Evolutionary conservation across 1,140 invertebrate genomes (phyloP).

Genomic region (Ectropis grisescens): DNA sequence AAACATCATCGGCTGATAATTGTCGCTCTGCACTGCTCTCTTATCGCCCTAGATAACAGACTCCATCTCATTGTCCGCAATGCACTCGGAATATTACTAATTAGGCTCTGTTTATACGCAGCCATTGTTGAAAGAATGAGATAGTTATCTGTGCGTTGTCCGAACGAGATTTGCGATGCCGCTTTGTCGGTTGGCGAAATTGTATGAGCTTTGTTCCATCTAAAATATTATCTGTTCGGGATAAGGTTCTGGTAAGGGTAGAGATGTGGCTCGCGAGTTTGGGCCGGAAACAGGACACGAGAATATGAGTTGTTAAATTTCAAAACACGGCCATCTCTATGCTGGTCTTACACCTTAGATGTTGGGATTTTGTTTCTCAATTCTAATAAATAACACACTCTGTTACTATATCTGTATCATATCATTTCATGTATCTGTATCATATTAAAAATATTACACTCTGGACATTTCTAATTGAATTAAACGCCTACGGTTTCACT

Average conservation of each 20-base stretch:
- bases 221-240: slow-evolving; percentile 47
- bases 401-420: too few relatives aligned
- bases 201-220: slow-evolving; percentile 53
- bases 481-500: too few relatives aligned
- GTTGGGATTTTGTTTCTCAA: too few relatives aligned
- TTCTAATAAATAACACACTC: too few relatives aligned
- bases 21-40: slow-evolving; percentile 44
- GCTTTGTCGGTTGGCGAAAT: slow-evolving; percentile 56
- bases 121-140: slow-evolving; percentile 65
- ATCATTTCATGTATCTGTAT: too few relatives aligned
- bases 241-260: slow-evolving; percentile 9
- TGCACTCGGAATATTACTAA: slow-evolving; percentile 68
- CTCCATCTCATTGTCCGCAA: slow-evolving; percentile 62
- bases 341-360: too few relatives aligned
- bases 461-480: too few relatives aligned
- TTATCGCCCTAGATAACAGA: slow-evolving; percentile 65
- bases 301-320: too few relatives aligned
- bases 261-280: too few relatives aligned
- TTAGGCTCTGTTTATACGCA: slow-evolving; percentile 60
- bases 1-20: slow-evolving; percentile 53
- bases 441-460: too few relatives aligned
- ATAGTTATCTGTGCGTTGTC: slow-evolving; percentile 61
- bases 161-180: slow-evolving; percentile 63
- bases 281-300: too few relatives aligned
- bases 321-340: too few relatives aligned